Evolutionary conservation across 2,113 vertebrate genomes (phyloP).

Genomic region (Plotosus lineatus): DNA sequence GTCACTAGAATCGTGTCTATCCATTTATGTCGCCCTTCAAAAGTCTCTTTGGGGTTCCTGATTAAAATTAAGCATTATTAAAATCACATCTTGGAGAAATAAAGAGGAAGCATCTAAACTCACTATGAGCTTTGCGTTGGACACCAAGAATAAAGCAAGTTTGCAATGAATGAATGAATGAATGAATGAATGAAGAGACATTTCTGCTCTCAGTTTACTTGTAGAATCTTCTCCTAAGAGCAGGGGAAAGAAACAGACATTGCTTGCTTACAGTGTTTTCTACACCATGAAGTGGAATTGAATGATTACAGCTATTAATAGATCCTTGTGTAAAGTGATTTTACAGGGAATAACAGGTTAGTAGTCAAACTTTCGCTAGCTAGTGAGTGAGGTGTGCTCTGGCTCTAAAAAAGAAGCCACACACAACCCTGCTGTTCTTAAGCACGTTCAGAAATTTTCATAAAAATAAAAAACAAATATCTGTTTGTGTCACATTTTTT

Average conservation of each 20-base stretch:
- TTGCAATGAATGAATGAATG: not conserved
- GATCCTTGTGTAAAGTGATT: not conserved
- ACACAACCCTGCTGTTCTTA: not conserved
- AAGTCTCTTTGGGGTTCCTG: slow-evolving; percentile 40
- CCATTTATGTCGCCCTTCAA: slow-evolving; percentile 26
- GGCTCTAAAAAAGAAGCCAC: not conserved
- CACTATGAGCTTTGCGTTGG: slow-evolving; percentile 7
- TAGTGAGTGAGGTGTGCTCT: not conserved
- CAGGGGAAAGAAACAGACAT: not conserved
- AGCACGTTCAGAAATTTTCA: not conserved
- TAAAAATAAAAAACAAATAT: not conserved
- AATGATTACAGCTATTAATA: not conserved
- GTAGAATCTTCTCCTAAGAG: not conserved
- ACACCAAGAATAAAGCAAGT: slow-evolving; percentile 1
- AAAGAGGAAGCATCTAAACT: slow-evolving; percentile 38
- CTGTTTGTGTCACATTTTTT: not conserved
- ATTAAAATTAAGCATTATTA: slow-evolving; percentile 41
- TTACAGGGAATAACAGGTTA: not conserved
- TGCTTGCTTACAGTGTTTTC: not conserved
- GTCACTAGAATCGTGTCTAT: slow-evolving; percentile 44
- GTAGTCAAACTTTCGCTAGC: not conserved
- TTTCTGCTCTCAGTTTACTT: slow-evolving; percentile 8
- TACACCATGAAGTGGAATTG: not conserved
- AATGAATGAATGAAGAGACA: too few species aligned
- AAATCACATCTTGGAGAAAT: slow-evolving; percentile 56